phyloP scores from a whole-genome alignment of 1,140 invertebrate species.

The Papilio xuthus region DNA sequence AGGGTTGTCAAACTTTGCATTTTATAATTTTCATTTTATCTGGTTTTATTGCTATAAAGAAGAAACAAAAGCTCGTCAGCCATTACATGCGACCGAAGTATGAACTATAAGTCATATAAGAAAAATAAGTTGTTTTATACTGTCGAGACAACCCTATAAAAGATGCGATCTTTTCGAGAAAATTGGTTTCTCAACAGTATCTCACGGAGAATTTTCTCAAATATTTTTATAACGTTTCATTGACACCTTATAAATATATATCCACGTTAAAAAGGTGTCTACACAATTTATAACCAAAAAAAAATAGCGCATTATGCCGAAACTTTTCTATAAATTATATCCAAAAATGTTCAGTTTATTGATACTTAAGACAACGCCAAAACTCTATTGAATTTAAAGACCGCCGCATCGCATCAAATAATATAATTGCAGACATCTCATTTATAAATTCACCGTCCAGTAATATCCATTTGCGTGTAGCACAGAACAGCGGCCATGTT shows the following conservation, averaged over 20 bases:
- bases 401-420: neutral
- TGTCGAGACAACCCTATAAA: conserved; percentile 1
- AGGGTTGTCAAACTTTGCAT: neutral
- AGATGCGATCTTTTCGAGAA: conserved; percentile 19
- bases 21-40: neutral
- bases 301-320: neutral
- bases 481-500: conserved; percentile 27
- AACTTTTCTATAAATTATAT: neutral
- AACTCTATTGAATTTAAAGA: neutral
- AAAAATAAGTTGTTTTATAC: neutral
- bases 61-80: too few relatives aligned
- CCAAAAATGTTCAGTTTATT: neutral
- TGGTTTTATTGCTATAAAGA: too few relatives aligned
- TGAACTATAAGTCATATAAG: too few relatives aligned
- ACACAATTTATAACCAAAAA: neutral
- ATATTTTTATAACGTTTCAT: conserved; percentile 21
- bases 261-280: neutral
- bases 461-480: conserved; percentile 21
- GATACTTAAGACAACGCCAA: neutral
- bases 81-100: too few relatives aligned
- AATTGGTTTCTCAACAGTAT: conserved; percentile 28
- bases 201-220: conserved; percentile 17
- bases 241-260: conserved; percentile 5
- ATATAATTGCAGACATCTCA: neutral
- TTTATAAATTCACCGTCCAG: conserved; percentile 20